These are phyloP conservation scores for Lophotis ruficrista DNA, from an alignment of 2,113 vertebrate genomes.

Conservation along the genomic window DNA sequence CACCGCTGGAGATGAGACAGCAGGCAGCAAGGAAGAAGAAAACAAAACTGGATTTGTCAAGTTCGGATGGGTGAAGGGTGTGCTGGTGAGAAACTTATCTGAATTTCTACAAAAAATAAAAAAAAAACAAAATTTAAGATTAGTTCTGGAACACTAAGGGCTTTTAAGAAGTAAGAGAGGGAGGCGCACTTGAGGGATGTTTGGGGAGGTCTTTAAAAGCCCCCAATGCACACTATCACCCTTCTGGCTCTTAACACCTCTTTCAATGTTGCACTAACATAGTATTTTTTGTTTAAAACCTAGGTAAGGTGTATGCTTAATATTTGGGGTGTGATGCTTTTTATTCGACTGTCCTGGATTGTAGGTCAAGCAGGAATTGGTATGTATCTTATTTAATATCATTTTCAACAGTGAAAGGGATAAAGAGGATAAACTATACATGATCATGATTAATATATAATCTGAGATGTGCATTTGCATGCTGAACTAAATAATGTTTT, in stretches of 20 bases:
- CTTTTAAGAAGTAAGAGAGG: neutral
- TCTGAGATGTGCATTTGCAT: slow-evolving; percentile 65
- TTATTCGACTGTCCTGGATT: slow-evolving; percentile 98
- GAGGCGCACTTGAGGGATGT: neutral
- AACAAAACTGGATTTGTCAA: slow-evolving; percentile 79
- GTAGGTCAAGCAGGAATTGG: slow-evolving; percentile 97
- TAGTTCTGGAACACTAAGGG: neutral
- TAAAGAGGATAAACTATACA: slow-evolving; percentile 48
- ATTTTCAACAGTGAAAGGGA: slow-evolving; percentile 28
- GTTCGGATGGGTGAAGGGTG: slow-evolving; percentile 98
- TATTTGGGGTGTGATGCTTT: slow-evolving; percentile 99
- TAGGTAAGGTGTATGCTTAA: slow-evolving; percentile 99
- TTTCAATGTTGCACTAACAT: neutral
- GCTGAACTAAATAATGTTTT: slow-evolving; percentile 38
- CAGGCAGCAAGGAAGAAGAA: slow-evolving; percentile 72
- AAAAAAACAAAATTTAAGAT: neutral
- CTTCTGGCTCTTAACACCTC: neutral
- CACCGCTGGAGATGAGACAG: slow-evolving; percentile 79
- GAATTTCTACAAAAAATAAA: neutral
- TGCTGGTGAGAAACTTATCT: slow-evolving; percentile 86
- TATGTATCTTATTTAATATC: slow-evolving; percentile 65
- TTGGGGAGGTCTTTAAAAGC: neutral
- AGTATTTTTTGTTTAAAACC: slow-evolving; percentile 24
- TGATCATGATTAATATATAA: slow-evolving; percentile 60
- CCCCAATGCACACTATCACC: neutral